Evolutionary conservation across 1,140 invertebrate species (phyloP).

Genomic region (Temnothorax curvispinosus): DNA sequence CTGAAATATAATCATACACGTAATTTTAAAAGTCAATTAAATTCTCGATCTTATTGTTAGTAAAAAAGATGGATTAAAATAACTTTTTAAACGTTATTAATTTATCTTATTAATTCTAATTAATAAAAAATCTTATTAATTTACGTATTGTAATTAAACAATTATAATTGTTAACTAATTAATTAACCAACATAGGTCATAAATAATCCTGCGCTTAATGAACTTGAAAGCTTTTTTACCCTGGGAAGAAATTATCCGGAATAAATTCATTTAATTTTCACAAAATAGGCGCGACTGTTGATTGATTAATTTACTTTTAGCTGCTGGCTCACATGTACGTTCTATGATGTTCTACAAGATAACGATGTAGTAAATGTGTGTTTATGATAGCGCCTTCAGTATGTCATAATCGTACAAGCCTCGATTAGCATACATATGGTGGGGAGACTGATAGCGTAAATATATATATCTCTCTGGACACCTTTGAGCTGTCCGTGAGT

Average conservation of each 20-base stretch:
- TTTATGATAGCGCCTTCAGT: not conserved
- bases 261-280: not conserved
- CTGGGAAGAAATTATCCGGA: not conserved
- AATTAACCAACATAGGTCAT: not conserved
- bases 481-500: not conserved
- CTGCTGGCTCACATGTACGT: too few species aligned
- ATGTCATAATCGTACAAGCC: not conserved
- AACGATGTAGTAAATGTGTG: not conserved
- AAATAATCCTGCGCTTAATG: not conserved
- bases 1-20: not conserved
- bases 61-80: not conserved
- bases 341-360: not conserved
- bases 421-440: not conserved
- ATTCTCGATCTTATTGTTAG: not conserved
- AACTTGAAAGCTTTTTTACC: not conserved
- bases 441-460: constrained; percentile 40
- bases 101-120: not conserved
- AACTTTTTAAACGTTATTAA: not conserved
- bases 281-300: not conserved
- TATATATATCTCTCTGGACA: not conserved
- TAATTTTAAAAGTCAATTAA: not conserved
- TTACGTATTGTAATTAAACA: not conserved
- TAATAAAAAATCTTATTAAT: not conserved
- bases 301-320: not conserved
- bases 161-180: not conserved